Evolutionary conservation across 2,113 vertebrate species (phyloP).

Genomic region (Lampris incognitus): DNA sequence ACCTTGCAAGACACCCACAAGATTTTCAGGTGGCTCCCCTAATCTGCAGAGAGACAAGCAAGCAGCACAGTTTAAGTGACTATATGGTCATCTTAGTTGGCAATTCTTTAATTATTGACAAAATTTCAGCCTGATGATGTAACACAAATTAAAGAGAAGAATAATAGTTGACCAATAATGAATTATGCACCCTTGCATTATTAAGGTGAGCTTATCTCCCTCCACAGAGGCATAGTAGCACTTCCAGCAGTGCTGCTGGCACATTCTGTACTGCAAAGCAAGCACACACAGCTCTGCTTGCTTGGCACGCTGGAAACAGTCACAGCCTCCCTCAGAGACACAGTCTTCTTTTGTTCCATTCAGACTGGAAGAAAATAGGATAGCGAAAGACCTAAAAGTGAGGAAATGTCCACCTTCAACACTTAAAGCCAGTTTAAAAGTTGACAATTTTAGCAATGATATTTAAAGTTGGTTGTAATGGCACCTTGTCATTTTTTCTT

Average conservation of each 20-base stretch:
- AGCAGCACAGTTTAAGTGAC: neutral
- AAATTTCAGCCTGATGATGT: neutral
- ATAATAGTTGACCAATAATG: neutral
- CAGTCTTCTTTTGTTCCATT: neutral
- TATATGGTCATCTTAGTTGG: neutral
- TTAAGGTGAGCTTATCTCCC: conserved; percentile 1
- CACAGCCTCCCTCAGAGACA: conserved; percentile 12
- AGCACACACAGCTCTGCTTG: conserved; percentile 72
- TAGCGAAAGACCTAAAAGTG: neutral
- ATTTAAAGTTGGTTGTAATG: neutral
- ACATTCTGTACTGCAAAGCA: conserved; percentile 71
- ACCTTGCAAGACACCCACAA: conserved; percentile 50
- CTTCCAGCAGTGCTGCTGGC: conserved; percentile 75
- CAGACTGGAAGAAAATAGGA: neutral
- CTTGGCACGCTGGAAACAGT: conserved; percentile 42
- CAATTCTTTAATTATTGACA: neutral
- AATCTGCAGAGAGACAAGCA: conserved; percentile 40
- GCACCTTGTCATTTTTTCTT: conserved; percentile 64
- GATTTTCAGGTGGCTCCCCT: conserved; percentile 19
- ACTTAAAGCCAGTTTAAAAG: no score
- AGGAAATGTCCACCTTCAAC: no score
- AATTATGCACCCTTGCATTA: conserved; percentile 5
- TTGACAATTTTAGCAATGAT: no score
- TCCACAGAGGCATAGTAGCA: conserved; percentile 44
- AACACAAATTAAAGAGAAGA: neutral